Evolutionary conservation across 1,140 invertebrate genomes (phyloP), one percentile per base, ranked within the genome.

Genomic region (Listronotus bonariensis): DNA sequence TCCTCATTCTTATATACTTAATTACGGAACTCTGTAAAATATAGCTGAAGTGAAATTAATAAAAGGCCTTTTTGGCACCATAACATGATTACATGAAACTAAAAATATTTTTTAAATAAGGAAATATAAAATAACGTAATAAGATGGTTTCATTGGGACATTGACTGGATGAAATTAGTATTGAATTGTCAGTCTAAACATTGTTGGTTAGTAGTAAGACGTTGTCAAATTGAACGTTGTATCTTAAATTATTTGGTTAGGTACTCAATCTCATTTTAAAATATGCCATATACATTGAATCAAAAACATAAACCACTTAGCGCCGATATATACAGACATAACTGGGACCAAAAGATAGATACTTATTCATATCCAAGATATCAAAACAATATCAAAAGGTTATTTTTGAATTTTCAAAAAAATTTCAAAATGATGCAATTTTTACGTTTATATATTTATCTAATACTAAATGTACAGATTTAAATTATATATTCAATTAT

Each of bases 291-390:
- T 58, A 38, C 49, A 40, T 58, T 3, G 36, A 60, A 65, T 48
- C 34, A 69, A 60, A 65, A 53, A 41, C 54, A 53, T 14, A 58
- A 65, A 57, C 63, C 42, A 46, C 43, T 41, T 34, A 12, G n/a
- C 40, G 20, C 60, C 20, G 63, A 61, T 36, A 68, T 53, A 53
- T 59, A 73, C 67, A 71, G 62, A 55, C 36, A 41, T 40, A 65
- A 58, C 73, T 73, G 74, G 74, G 74, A 76, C 74, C 74, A 76
- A 76, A 67, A 68, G 56, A 55, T 38, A 63, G 36, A 68, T 68
- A 70, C 68, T 68, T 54, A 70, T 66, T 73, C 74, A 76, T 73
- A 76, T 74, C 71, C 71, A 67, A 69, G 69, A 72, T 73, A 76
- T 74, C 74, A 72, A 69, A 73, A 68, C 40, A 66, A 72, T 70